phyloP scores from a whole-genome alignment of 1,140 invertebrate species.

The Neoseiulus cucumeris region DNA sequence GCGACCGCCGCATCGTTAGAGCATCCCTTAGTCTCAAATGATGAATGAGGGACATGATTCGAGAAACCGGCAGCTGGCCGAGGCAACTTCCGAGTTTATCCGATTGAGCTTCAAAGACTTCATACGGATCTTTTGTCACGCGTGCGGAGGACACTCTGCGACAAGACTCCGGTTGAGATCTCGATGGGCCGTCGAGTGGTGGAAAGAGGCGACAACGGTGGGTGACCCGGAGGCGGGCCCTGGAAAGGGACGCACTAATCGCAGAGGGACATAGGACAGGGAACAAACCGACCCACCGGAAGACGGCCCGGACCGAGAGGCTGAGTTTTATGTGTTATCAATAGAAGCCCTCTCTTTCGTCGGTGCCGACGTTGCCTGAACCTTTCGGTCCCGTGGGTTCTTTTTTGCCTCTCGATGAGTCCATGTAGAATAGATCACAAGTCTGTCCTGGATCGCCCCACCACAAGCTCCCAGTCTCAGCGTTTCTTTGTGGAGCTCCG shows the following conservation, averaged over 20 bases:
- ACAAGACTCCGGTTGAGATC: too few species aligned
- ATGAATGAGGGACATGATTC: too few species aligned
- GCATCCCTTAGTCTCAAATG: too few species aligned
- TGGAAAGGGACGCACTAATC: slow-evolving; percentile 6
- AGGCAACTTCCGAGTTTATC: too few species aligned
- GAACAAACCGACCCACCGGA: background rate
- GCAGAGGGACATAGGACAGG: background rate
- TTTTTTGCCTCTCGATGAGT: background rate
- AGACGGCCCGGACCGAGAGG: background rate
- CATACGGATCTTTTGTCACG: too few species aligned
- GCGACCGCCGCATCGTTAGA: too few species aligned
- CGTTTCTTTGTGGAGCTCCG: background rate
- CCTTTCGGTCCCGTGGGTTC: background rate
- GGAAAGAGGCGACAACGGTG: background rate
- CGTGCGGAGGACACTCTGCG: background rate
- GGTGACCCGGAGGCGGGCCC: slow-evolving; percentile 6
- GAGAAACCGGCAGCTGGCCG: too few species aligned
- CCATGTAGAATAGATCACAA: background rate
- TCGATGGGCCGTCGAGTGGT: background rate
- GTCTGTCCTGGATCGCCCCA: background rate
- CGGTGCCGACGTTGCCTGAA: background rate
- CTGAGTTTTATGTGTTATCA: slow-evolving; percentile 7
- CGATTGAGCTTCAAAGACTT: too few species aligned
- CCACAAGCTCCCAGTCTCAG: background rate
- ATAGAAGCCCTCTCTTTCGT: background rate